Percentiles rank a stretch among this genome's conserved stretches.
Evolutionary conservation across 2,888 invertebrate species (phyloP).

Genomic region (Microplitis manilae): DNA sequence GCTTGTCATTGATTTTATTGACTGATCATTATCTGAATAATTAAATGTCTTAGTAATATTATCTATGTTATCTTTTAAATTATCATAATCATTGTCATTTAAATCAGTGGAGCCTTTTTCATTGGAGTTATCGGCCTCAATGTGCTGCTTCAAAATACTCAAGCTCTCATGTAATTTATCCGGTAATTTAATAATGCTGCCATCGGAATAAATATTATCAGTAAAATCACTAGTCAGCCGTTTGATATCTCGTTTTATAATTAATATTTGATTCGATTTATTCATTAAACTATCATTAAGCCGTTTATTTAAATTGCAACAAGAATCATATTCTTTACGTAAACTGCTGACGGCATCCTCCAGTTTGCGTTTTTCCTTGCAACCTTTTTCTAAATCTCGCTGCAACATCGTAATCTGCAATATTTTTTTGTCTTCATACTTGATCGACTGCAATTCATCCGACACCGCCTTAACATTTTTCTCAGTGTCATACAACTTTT

Average conservation of each 20-base stretch:
- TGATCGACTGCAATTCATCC: slow-evolving; percentile 1
- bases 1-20: neutral
- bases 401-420: slow-evolving; percentile 18
- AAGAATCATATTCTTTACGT: slow-evolving; percentile 19
- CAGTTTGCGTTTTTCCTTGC: slow-evolving; percentile 26
- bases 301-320: slow-evolving; percentile 14
- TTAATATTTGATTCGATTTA: slow-evolving; percentile 22
- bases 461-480: slow-evolving; percentile 3
- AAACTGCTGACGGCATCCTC: slow-evolving; percentile 20
- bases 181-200: slow-evolving; percentile 29
- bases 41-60: neutral
- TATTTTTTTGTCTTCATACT: slow-evolving; percentile 14
- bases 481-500: slow-evolving; percentile 13
- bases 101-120: neutral
- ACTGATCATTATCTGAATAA: neutral
- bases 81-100: neutral
- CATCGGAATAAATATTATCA: slow-evolving; percentile 22
- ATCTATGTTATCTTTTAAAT: neutral
- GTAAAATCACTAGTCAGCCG: slow-evolving; percentile 21
- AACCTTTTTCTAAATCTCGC: slow-evolving; percentile 11
- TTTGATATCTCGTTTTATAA: slow-evolving; percentile 30
- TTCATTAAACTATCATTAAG: slow-evolving; percentile 26
- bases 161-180: slow-evolving; percentile 24
- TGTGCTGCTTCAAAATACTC: slow-evolving; percentile 10
- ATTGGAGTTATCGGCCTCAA: neutral